phyloP scores from a whole-genome alignment of 2,113 vertebrate genomes.

The Nycticryphes semicollaris region DNA sequence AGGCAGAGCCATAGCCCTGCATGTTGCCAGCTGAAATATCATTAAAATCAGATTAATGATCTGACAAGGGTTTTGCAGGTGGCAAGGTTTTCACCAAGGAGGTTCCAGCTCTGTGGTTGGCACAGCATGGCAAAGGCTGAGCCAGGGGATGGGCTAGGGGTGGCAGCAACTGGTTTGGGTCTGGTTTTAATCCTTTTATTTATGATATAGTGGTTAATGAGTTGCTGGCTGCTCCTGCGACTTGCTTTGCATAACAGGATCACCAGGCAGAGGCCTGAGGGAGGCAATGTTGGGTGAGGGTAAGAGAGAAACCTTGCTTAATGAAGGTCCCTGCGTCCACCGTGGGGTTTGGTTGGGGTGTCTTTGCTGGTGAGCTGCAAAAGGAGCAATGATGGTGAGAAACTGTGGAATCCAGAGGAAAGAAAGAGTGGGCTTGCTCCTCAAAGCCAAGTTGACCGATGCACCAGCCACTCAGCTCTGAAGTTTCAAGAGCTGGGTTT shows the following conservation, averaged over 20 bases:
- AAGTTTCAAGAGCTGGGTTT: neutral
- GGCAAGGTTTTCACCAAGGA: neutral
- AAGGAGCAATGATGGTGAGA: fast-evolving
- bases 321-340: neutral
- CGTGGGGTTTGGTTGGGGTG: fast-evolving
- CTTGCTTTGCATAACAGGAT: neutral
- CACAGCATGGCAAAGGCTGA: neutral
- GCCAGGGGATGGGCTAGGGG: neutral
- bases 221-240: neutral
- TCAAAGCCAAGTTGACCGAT: neutral
- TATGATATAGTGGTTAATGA: neutral
- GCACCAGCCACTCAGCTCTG: neutral
- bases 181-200: neutral
- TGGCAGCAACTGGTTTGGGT: neutral
- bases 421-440: neutral
- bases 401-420: neutral
- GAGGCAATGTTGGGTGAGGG: neutral
- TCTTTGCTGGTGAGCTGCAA: neutral
- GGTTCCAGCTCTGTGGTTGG: neutral
- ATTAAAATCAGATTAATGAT: constrained; percentile 34
- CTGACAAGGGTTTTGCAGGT: neutral
- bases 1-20: neutral
- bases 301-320: neutral
- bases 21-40: fast-evolving
- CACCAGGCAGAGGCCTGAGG: neutral